Conservation (phyloP, 2,797 vertebrate genomes). For the Chromis chromis region DNA sequence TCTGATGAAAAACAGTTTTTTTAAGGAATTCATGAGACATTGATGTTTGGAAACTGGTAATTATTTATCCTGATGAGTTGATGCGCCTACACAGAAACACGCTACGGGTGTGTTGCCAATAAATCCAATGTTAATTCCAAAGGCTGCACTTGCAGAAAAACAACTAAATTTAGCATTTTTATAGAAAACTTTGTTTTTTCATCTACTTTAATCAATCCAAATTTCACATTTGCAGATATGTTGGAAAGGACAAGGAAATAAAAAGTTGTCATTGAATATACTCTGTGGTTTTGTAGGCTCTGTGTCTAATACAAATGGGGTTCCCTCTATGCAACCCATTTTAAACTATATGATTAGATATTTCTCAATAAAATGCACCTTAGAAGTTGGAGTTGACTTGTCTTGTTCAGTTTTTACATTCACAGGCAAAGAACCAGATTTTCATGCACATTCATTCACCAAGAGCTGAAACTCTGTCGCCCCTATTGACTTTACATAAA, state of each 20-base stretch:
- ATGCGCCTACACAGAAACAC: background rate
- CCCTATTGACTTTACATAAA: no score
- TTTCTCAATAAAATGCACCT: background rate
- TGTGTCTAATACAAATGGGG: background rate
- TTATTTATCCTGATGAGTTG: background rate
- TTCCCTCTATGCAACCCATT: background rate
- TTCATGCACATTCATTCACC: background rate
- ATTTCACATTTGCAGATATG: background rate
- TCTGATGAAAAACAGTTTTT: background rate
- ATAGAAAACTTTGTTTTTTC: background rate
- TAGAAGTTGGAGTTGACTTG: background rate
- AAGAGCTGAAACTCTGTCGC: background rate
- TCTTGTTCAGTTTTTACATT: no score
- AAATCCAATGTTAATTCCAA: background rate
- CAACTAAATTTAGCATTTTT: background rate
- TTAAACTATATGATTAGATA: background rate
- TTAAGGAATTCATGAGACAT: background rate
- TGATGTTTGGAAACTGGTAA: background rate
- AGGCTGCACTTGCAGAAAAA: background rate
- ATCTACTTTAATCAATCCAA: no score
- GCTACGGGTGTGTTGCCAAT: background rate
- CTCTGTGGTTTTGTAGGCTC: background rate
- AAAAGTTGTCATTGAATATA: background rate
- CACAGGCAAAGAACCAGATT: no score
- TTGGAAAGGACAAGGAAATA: background rate